A percentile compares a stretch with the other conserved stretches of the same genome.
Evolutionary conservation across 2,113 vertebrate species (phyloP).

Genomic region (Columbina picui): DNA sequence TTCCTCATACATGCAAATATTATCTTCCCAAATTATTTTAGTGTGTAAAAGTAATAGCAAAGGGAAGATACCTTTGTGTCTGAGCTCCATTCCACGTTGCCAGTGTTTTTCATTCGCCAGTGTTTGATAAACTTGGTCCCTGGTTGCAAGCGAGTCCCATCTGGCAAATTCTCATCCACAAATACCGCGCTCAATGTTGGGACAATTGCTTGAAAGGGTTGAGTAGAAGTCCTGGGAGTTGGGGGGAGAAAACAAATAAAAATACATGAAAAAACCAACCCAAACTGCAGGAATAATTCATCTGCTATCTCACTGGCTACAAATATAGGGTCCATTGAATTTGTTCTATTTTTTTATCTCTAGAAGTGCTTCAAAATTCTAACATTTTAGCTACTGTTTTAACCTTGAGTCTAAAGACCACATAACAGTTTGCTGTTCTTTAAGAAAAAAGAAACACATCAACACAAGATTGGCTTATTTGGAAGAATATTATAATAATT

Average conservation of each 20-base stretch:
- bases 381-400: background rate
- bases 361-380: background rate
- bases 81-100: conserved; percentile 90
- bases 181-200: conserved; percentile 93
- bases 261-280: background rate
- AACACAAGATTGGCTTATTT: background rate
- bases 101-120: conserved; percentile 97
- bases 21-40: background rate
- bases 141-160: conserved; percentile 92
- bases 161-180: conserved; percentile 98
- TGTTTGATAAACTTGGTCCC: conserved; percentile 96
- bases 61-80: conserved; percentile 87
- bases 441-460: background rate
- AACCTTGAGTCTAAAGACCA: background rate
- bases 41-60: background rate
- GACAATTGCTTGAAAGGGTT: conserved; percentile 86
- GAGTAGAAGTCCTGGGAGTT: conserved; percentile 80
- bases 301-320: background rate
- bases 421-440: background rate
- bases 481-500: background rate
- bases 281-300: background rate
- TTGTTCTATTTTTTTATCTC: background rate
- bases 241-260: background rate
- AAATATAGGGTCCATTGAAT: background rate
- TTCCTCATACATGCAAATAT: background rate